Evolutionary conservation across 2,113 vertebrate species (phyloP).

Genomic region (Corydoras sp.): DNA sequence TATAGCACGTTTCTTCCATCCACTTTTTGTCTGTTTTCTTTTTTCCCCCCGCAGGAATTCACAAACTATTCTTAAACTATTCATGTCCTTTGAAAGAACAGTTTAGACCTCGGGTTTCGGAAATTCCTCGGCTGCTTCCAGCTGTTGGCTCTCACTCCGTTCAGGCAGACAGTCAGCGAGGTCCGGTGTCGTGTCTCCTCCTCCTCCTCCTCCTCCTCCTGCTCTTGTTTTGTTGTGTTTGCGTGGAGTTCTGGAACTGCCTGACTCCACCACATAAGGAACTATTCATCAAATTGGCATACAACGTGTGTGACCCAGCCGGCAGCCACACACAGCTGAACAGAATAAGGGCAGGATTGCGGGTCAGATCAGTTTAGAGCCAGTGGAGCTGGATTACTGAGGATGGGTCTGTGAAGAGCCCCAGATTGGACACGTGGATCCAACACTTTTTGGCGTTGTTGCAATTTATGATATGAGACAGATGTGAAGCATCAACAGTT

Average conservation of each 20-base stretch:
- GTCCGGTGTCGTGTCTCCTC: neutral
- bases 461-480: neutral
- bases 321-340: slow-evolving; percentile 5
- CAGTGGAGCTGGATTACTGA: slow-evolving; percentile 21
- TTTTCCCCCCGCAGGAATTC: neutral
- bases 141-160: slow-evolving; percentile 6
- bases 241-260: slow-evolving; percentile 2
- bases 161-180: slow-evolving; percentile 4
- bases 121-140: slow-evolving; percentile 32
- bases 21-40: neutral
- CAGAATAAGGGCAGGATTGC: slow-evolving; percentile 4
- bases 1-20: neutral
- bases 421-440: neutral
- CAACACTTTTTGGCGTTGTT: slow-evolving; percentile 20
- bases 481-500: neutral
- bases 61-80: neutral
- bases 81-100: slow-evolving; percentile 1
- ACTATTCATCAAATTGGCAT: slow-evolving; percentile 10
- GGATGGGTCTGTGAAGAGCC: neutral
- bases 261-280: slow-evolving; percentile 25
- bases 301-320: slow-evolving; percentile 11
- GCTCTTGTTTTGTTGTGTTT: slow-evolving; percentile 10
- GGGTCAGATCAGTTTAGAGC: neutral
- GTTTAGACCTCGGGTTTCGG: slow-evolving; percentile 16
- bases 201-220: neutral